A percentile compares a stretch with the other conserved stretches of the same genome.
Evolutionary conservation across 53 echinoderm and acorn worm species (phyloP).

Genomic region (Holothuria scabra): DNA sequence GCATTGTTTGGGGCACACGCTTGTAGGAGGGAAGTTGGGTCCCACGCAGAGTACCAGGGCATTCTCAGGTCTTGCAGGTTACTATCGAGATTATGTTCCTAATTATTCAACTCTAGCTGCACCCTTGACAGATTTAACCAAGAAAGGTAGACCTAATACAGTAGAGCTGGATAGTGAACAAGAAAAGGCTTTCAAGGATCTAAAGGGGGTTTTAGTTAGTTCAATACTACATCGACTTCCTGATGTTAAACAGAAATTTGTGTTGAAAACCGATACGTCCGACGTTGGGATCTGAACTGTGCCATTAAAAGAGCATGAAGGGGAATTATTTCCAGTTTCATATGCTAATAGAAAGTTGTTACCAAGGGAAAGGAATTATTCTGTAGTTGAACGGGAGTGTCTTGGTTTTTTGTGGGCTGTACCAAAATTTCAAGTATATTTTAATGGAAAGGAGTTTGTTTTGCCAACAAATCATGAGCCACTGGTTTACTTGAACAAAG

Average conservation of each 20-base stretch:
- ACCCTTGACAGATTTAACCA: constrained; percentile 57
- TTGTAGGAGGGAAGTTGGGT: too few relatives aligned
- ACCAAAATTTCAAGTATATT: too few relatives aligned
- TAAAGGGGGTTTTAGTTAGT: too few relatives aligned
- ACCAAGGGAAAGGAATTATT: constrained; percentile 2
- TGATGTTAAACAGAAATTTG: constrained; percentile 31
- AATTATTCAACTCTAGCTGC: constrained; percentile 58
- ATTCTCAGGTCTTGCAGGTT: too few relatives aligned
- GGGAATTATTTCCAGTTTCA: too few relatives aligned
- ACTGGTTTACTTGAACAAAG: constrained; percentile 27
- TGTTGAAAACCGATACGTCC: constrained; percentile 46
- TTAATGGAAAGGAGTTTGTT: constrained; percentile 51
- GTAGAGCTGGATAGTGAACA: too few relatives aligned
- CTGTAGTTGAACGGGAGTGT: constrained; percentile 27
- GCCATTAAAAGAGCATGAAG: background rate
- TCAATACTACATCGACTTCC: constrained; percentile 27
- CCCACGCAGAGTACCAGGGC: too few relatives aligned
- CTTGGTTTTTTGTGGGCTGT: constrained; percentile 47
- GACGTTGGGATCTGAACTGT: constrained; percentile 39
- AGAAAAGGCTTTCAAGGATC: too few relatives aligned
- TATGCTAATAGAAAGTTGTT: constrained; percentile 32
- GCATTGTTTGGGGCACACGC: too few relatives aligned
- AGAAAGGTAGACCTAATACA: constrained; percentile 40
- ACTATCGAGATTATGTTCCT: constrained; percentile 55
- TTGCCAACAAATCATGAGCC: constrained; percentile 54